Evolutionary conservation across 2,797 vertebrate species (phyloP).

Genomic region (Paratrypauchen microcephalus): DNA sequence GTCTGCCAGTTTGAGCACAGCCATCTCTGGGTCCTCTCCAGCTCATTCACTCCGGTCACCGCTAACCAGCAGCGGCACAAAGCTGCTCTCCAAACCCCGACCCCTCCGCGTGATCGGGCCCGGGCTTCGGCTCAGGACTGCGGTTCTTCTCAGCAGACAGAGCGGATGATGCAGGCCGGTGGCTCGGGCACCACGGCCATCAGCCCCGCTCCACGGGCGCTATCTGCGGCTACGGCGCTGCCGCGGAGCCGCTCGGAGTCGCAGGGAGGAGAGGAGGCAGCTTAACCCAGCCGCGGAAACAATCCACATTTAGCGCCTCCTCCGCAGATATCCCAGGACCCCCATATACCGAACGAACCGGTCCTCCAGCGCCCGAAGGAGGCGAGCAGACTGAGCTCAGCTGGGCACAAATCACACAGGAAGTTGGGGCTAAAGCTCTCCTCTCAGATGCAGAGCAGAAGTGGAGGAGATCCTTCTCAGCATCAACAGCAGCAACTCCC

Average conservation of each 20-base stretch:
- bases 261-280: slow-evolving; percentile 54
- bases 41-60: slow-evolving; percentile 66
- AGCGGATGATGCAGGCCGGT: slow-evolving; percentile 60
- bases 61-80: not conserved
- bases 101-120: slow-evolving; percentile 30
- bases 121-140: not conserved
- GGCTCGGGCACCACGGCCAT: slow-evolving; percentile 57
- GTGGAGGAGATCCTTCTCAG: slow-evolving; percentile 61
- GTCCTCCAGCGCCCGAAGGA: slow-evolving; percentile 47
- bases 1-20: slow-evolving; percentile 82
- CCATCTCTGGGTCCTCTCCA: slow-evolving; percentile 75
- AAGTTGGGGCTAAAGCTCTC: slow-evolving; percentile 67
- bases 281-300: slow-evolving; percentile 50
- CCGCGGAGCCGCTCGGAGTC: slow-evolving; percentile 46
- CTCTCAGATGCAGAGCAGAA: slow-evolving; percentile 64
- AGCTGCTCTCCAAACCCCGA: slow-evolving; percentile 25
- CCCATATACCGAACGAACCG: slow-evolving; percentile 21
- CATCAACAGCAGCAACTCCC: slow-evolving; percentile 48
- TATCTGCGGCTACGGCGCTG: slow-evolving; percentile 55
- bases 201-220: slow-evolving; percentile 62
- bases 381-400: slow-evolving; percentile 44
- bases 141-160: slow-evolving; percentile 17
- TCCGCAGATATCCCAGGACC: slow-evolving; percentile 26
- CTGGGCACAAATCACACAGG: slow-evolving; percentile 70
- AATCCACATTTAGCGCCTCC: slow-evolving; percentile 63